phyloP scores from a whole-genome alignment of 2,888 invertebrate genomes.

The Nymphalis urticae region DNA sequence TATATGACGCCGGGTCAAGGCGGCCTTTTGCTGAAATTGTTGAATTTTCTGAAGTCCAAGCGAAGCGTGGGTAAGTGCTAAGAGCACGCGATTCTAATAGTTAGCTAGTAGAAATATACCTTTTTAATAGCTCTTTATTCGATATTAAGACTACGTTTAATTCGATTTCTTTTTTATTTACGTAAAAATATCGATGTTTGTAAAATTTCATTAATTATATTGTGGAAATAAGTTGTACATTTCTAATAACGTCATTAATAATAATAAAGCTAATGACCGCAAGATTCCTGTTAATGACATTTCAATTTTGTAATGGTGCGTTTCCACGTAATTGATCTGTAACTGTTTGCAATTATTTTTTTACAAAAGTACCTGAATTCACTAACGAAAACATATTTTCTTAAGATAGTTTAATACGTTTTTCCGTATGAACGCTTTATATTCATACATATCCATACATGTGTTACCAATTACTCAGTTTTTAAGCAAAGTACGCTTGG shows the following conservation, averaged over 20 bases:
- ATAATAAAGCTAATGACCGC: too few species aligned
- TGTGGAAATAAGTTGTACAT: too few species aligned
- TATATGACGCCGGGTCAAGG: slow-evolving; percentile 33
- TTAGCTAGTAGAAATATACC: slow-evolving; percentile 24
- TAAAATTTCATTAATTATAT: too few species aligned
- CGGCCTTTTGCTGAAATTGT: slow-evolving; percentile 35
- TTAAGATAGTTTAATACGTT: background rate
- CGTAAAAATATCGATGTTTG: too few species aligned
- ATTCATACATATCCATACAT: background rate
- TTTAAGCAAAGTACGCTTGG: slow-evolving; percentile 16
- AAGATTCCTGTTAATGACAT: too few species aligned
- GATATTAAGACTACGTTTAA: background rate
- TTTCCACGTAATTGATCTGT: too few species aligned
- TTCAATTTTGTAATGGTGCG: too few species aligned
- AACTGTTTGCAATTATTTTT: too few species aligned
- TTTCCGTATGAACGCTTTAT: slow-evolving; percentile 9
- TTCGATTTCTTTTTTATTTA: too few species aligned
- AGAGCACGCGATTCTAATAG: slow-evolving; percentile 59
- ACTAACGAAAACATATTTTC: too few species aligned
- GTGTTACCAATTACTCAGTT: slow-evolving; percentile 20
- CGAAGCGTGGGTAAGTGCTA: slow-evolving; percentile 53
- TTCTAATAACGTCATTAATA: too few species aligned
- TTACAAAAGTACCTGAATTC: too few species aligned
- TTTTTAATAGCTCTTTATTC: slow-evolving; percentile 35
- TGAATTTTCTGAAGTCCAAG: slow-evolving; percentile 62